phyloP scores from a whole-genome alignment of 2,888 invertebrate species.

The Hydrotaea diabolus region DNA sequence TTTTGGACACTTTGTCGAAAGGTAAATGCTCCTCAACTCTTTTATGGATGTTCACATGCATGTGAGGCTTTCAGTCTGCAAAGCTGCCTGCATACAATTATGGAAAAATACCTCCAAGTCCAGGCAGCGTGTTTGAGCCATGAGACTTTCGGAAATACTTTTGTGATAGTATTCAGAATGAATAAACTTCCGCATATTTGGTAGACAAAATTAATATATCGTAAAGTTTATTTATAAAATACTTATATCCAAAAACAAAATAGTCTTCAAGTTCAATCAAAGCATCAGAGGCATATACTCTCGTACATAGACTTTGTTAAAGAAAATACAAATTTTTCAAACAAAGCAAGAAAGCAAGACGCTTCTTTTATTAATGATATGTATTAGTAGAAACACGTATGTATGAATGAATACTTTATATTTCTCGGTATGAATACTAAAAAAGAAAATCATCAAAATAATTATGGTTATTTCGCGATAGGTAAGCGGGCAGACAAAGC shows the following conservation, averaged over 20 bases:
- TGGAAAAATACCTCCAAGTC: neutral
- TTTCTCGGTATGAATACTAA: neutral
- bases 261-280: conserved; percentile 21
- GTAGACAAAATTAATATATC: neutral
- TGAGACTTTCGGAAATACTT: neutral
- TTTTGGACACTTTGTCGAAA: neutral
- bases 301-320: neutral
- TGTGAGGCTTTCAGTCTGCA: neutral
- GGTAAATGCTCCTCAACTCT: neutral
- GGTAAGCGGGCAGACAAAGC: neutral
- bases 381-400: neutral
- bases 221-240: neutral
- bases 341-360: neutral
- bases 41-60: neutral
- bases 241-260: neutral
- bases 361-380: neutral
- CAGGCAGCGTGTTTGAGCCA: neutral
- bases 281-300: neutral
- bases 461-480: conserved; percentile 7
- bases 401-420: neutral
- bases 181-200: neutral
- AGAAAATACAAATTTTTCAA: neutral
- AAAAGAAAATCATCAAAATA: conserved; percentile 13
- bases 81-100: neutral
- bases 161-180: neutral